Conservation (phyloP, 2,113 vertebrate genomes). For the Microtus pennsylvanicus region DNA sequence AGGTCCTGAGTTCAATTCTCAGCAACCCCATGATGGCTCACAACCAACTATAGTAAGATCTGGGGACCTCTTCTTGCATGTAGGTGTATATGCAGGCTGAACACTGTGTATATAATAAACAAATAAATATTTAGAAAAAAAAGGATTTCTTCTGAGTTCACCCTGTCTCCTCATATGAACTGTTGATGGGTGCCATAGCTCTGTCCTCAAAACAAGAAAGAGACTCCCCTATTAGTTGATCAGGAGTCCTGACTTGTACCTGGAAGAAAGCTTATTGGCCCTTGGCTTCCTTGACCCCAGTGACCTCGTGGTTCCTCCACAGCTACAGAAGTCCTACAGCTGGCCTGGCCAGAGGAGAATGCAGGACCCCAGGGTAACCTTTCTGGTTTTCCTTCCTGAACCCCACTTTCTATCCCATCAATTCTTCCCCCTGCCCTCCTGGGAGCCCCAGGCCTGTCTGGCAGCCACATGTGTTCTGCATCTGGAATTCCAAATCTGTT, state of each 20-base stretch:
- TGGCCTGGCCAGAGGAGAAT: background rate
- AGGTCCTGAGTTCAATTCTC: too few relatives aligned
- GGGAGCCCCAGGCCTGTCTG: slow-evolving; percentile 26
- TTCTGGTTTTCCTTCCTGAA: slow-evolving; percentile 5
- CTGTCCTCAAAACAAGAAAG: background rate
- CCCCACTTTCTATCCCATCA: background rate
- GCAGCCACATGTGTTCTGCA: slow-evolving; percentile 70
- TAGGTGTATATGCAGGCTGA: too few relatives aligned
- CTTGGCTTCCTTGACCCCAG: background rate
- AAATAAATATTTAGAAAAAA: too few relatives aligned
- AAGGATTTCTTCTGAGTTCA: background rate
- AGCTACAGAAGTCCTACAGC: background rate
- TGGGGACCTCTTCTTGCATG: too few relatives aligned
- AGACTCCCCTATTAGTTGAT: background rate
- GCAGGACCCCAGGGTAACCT: background rate
- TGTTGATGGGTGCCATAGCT: background rate
- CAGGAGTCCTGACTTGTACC: background rate
- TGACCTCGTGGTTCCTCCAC: background rate
- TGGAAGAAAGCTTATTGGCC: background rate
- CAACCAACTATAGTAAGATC: too few relatives aligned
- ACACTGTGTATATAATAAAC: too few relatives aligned
- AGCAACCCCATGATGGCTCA: too few relatives aligned
- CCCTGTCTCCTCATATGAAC: background rate
- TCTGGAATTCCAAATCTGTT: slow-evolving; percentile 66
- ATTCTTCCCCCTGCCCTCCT: background rate